phyloP scores from a whole-genome alignment of 2,113 vertebrate species.

The Eurypyga helias region DNA sequence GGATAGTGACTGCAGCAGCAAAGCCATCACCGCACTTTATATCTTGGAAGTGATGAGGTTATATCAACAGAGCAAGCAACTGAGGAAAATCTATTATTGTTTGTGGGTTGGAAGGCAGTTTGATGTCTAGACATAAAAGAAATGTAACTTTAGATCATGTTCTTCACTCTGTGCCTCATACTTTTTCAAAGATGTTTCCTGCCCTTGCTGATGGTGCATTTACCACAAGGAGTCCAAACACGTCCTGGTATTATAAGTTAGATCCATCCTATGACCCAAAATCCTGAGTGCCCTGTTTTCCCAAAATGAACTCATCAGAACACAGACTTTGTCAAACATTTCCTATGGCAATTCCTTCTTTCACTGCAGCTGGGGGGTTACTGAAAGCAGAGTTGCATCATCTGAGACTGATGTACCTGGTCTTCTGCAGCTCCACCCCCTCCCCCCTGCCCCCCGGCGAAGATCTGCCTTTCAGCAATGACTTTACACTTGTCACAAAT shows the following conservation, averaged over 20 bases:
- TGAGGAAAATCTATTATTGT: not conserved
- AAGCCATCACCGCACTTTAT: not conserved
- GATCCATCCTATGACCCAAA: not conserved
- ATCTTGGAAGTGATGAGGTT: not conserved
- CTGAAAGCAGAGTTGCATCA: not conserved
- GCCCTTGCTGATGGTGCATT: not conserved
- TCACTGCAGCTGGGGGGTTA: not conserved
- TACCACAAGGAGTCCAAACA: not conserved
- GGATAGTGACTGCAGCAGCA: not conserved
- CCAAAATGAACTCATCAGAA: not conserved
- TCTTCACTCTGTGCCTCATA: not conserved
- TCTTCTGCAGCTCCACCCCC: not conserved
- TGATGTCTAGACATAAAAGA: not conserved
- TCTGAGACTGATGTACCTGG: not conserved
- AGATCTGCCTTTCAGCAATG: not conserved
- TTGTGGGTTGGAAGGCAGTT: not conserved
- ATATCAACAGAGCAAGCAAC: not conserved
- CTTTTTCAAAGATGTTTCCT: not conserved
- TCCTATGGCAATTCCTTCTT: not conserved
- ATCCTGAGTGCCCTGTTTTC: not conserved
- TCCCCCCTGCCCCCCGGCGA: not conserved
- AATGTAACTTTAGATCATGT: not conserved
- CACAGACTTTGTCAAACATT: not conserved
- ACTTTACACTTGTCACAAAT: rapidly evolving
- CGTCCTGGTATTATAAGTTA: not conserved